Percentiles rank a stretch among this genome's conserved stretches.
These are phyloP conservation scores for Isaurus tuberculatus DNA, from an alignment of 92 coral and sea anemone species.

Conservation along the genomic window DNA sequence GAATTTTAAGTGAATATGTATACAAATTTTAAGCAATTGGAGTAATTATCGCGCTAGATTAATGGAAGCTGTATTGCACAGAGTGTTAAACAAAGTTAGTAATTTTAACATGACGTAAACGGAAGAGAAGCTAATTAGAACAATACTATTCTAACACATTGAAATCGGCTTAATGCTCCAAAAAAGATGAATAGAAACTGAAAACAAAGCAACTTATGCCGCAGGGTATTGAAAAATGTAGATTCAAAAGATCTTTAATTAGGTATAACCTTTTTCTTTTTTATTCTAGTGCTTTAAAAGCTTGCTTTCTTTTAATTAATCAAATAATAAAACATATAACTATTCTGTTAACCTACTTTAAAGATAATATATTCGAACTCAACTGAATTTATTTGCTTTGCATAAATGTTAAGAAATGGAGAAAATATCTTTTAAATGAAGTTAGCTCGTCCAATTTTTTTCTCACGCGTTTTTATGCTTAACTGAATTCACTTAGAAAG, in stretches of 20 bases:
- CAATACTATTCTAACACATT: conserved; percentile 41
- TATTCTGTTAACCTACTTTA: conserved; percentile 17
- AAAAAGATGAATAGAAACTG: conserved; percentile 39
- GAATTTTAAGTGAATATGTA: conserved; percentile 84
- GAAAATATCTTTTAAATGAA: neutral
- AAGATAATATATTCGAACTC: neutral
- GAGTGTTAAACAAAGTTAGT: conserved; percentile 67
- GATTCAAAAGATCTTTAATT: conserved; percentile 61
- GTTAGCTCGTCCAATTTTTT: neutral
- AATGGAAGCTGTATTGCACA: conserved; percentile 71
- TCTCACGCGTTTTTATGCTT: neutral
- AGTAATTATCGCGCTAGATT: conserved; percentile 73
- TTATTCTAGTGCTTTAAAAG: conserved; percentile 31
- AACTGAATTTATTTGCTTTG: neutral
- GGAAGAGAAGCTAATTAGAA: conserved; percentile 67
- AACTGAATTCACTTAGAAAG: neutral
- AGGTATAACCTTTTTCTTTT: conserved; percentile 63
- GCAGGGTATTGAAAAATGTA: conserved; percentile 53
- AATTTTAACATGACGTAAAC: conserved; percentile 73
- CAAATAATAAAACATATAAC: conserved; percentile 19
- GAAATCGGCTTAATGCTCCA: conserved; percentile 33
- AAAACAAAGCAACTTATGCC: conserved; percentile 56
- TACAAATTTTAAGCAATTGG: conserved; percentile 73
- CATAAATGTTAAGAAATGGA: neutral
- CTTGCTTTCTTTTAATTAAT: conserved; percentile 42